Evolutionary conservation across 1,140 invertebrate genomes (phyloP).

Genomic region (Platorchestia sp.): DNA sequence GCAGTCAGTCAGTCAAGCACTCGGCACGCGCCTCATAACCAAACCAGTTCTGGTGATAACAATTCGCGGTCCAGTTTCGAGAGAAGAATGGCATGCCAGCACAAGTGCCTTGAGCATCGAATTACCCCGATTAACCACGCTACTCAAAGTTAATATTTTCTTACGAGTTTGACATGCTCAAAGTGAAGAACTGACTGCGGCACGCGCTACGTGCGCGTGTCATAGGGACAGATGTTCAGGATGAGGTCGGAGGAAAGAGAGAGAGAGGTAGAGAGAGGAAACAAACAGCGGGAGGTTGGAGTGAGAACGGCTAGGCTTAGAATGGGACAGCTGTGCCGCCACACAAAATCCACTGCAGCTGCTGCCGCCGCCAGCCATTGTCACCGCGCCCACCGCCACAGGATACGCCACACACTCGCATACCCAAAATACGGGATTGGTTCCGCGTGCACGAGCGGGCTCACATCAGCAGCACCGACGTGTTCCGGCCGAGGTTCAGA

Average conservation of each 20-base stretch:
- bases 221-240: background rate
- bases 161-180: too few relatives aligned
- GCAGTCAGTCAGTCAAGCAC: background rate
- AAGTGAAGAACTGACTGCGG: background rate
- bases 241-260: conserved; percentile 13
- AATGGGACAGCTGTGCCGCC: conserved; percentile 37
- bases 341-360: conserved; percentile 23
- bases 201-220: background rate
- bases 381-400: background rate
- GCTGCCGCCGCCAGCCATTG: background rate
- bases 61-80: background rate
- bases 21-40: background rate
- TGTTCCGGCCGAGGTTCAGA: background rate
- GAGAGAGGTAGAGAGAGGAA: conserved; percentile 6
- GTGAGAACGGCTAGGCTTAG: conserved; percentile 41
- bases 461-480: background rate
- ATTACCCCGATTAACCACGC: too few relatives aligned
- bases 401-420: background rate
- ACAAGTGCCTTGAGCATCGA: background rate
- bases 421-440: background rate
- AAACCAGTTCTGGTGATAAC: background rate
- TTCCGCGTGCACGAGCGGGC: background rate
- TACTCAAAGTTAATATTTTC: too few relatives aligned
- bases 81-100: background rate
- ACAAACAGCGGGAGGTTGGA: background rate